A percentile compares a stretch with the other conserved stretches of the same genome.
Evolutionary conservation across 2,888 invertebrate species (phyloP).

Genomic region (Rhimphoctona megacephalus): DNA sequence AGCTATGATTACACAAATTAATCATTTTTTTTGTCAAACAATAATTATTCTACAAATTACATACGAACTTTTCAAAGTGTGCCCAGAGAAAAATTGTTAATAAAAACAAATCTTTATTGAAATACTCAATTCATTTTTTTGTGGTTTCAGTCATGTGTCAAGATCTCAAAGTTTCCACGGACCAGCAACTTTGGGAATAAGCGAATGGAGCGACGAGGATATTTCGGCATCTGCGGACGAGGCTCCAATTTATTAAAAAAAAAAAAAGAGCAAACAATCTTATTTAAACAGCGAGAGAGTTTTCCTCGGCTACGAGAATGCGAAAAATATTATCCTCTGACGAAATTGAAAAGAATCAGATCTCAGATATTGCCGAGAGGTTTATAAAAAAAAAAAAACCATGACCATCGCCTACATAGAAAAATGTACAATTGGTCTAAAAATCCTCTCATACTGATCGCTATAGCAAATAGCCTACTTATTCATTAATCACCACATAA

Average conservation of each 20-base stretch:
- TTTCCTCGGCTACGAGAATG: neutral
- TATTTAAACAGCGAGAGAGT: neutral
- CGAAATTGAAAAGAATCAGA: neutral
- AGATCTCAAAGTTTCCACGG: slow-evolving; percentile 89
- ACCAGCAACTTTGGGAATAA: slow-evolving; percentile 85
- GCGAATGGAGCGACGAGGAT: slow-evolving; percentile 81
- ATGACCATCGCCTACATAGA: slow-evolving; percentile 46
- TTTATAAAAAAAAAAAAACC: slow-evolving; percentile 44
- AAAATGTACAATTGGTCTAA: slow-evolving; percentile 41
- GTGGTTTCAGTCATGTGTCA: slow-evolving; percentile 86
- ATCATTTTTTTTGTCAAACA: neutral
- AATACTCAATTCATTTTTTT: slow-evolving; percentile 22
- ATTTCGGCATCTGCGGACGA: slow-evolving; percentile 79
- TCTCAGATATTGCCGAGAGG: slow-evolving; percentile 47
- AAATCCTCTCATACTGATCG: slow-evolving; percentile 39
- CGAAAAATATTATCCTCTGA: slow-evolving; percentile 31
- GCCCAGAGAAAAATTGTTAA: too few relatives aligned
- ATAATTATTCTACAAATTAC: neutral
- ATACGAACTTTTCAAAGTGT: neutral
- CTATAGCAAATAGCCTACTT: slow-evolving; percentile 53
- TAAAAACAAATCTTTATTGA: neutral
- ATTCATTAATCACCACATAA: slow-evolving; percentile 54
- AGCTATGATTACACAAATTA: neutral
- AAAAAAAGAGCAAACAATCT: neutral
- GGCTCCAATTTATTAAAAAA: slow-evolving; percentile 74